Percentiles rank a stretch among this genome's conserved stretches.
These are phyloP conservation scores for Botrylloides violaceus DNA, from an alignment of 23 tunicate species.

Conservation along the genomic window DNA sequence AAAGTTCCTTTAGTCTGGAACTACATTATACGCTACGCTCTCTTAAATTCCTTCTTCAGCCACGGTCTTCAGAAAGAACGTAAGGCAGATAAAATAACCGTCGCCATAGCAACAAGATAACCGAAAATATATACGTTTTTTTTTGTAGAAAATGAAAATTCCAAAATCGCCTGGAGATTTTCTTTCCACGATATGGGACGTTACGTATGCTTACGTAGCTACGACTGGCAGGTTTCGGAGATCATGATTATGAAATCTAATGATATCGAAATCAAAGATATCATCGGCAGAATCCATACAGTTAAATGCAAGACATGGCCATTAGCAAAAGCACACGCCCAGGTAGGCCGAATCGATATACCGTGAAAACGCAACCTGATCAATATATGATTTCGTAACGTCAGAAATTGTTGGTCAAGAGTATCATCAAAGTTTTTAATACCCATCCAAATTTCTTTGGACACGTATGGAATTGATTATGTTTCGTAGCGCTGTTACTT, in stretches of 20 bases:
- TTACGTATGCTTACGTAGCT: constrained; percentile 35
- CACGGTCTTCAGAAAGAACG: constrained; percentile 56
- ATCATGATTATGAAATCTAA: constrained; percentile 33
- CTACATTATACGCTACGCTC: constrained; percentile 31
- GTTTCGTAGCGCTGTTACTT: no score
- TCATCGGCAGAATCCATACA: constrained; percentile 43
- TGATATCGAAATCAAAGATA: constrained; percentile 34
- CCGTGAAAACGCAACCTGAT: no score
- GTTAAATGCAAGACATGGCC: constrained; percentile 43
- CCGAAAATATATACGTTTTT: neutral
- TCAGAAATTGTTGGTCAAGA: no score
- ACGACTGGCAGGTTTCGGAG: constrained; percentile 59
- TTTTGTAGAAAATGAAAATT: constrained; percentile 7
- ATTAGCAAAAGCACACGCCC: constrained; percentile 84
- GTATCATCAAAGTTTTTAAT: no score
- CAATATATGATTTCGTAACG: neutral
- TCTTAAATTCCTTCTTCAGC: constrained; percentile 38
- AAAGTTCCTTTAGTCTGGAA: constrained; percentile 40
- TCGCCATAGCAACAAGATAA: neutral
- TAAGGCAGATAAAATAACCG: constrained; percentile 12
- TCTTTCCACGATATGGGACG: constrained; percentile 21
- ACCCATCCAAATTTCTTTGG: no score
- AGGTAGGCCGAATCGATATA: constrained; percentile 14
- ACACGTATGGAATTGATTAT: no score
- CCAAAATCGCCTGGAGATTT: constrained; percentile 35